Conservation (phyloP, 1,140 invertebrate species). For the Steinernema feltiae region DNA sequence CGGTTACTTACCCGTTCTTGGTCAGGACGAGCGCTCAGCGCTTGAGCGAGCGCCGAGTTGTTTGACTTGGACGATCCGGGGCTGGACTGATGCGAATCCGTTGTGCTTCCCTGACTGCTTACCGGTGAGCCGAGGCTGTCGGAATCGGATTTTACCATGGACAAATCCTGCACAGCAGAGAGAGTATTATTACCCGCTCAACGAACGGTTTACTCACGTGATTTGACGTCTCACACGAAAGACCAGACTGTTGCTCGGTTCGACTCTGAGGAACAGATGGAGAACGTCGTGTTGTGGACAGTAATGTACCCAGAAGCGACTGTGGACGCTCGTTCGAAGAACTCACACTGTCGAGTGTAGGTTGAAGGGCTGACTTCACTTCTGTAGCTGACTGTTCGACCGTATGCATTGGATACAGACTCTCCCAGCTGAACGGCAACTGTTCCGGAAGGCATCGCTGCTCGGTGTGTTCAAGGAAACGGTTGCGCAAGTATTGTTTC, state of each 20-base stretch:
- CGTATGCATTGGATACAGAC: not conserved
- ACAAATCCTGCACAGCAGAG: not conserved
- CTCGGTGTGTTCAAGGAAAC: not conserved
- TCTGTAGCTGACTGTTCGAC: slow-evolving; percentile 21
- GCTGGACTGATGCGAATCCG: slow-evolving; percentile 27
- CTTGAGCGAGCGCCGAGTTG: not conserved
- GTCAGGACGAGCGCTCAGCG: not conserved
- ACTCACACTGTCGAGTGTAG: not conserved
- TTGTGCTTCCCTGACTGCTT: slow-evolving; percentile 6
- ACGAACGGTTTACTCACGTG: slow-evolving; percentile 2
- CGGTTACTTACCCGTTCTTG: not conserved
- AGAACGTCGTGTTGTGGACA: slow-evolving; percentile 36
- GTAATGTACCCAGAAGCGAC: slow-evolving; percentile 39
- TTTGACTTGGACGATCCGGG: slow-evolving; percentile 6
- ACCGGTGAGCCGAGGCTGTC: not conserved
- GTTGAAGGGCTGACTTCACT: slow-evolving; percentile 8
- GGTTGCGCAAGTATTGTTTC: slow-evolving; percentile 9
- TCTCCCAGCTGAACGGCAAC: not conserved
- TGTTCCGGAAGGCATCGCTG: not conserved
- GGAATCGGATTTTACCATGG: not conserved
- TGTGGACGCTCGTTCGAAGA: slow-evolving; percentile 17
- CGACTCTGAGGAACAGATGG: slow-evolving; percentile 51
- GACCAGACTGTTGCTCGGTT: slow-evolving; percentile 47
- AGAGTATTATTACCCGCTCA: no score
- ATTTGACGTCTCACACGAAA: slow-evolving; percentile 24